Base-by-base conservation (phyloP, 2,797 vertebrate species). In the Enteromius radiatus region DNA sequence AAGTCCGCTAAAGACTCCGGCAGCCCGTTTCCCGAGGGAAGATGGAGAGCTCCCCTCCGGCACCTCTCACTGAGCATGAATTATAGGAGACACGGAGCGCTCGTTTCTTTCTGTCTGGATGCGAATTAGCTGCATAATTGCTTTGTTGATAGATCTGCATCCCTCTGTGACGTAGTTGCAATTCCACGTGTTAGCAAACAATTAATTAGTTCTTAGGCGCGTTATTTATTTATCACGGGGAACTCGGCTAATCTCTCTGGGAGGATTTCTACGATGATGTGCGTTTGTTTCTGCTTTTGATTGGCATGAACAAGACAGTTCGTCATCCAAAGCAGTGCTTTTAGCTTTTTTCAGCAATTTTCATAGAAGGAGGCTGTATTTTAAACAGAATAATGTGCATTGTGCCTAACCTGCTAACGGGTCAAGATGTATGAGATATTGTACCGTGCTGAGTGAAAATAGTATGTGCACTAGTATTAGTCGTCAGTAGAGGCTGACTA, bases 101-200 rank as follows among this genome's bases (percentile, higher is more conserved):
- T 45, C 23, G 21, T 63, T 54, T 65, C 64, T 67, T 38, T 64
- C 11, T 77, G 26, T 52, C 17, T 43, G 67, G 38, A 9, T 28
- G 71, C 10, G 38, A 38, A 59, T 76, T 69, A 28, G 59, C 59
- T 63, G 23, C 10, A 9, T n/a, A 73, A 67, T 64, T 49, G 59
- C 63, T 59, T 75, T 73, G 82, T 54, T 80, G 71, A 76, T 84
- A 41, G 47, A 56, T 5, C 63, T n/a, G 33, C 23, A 56, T 33
- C 82, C 52, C 67, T 80, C 59, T 3, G 80, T 86, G 87, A 88
- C 85, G 84, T 85, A 84, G 56, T 54, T 45, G 49, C 31, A 26
- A 19, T 52, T 83, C 74, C 85, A 86, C 87, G 85, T 85, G 87
- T 67, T 63, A 12, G 70, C 59, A 54, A 47, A 61, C 71, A 67